Conservation (phyloP, 2,797 vertebrate genomes). For the Thalassophryne amazonica region DNA sequence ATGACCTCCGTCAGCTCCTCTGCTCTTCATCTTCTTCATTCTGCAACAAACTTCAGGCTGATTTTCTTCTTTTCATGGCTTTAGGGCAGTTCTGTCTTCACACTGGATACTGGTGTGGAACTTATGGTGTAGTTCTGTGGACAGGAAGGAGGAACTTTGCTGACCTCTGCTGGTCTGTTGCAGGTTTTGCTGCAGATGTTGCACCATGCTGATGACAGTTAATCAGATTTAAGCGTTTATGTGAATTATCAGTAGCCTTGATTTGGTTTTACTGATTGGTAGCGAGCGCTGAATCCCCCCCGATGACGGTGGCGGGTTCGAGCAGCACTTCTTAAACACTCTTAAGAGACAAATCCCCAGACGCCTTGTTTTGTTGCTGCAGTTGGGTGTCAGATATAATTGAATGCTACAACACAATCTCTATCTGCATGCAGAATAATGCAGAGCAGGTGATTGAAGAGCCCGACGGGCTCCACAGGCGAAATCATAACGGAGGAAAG, state of each 20-base stretch:
- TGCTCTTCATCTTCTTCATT: no score
- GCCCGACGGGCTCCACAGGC: background rate
- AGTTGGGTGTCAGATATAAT: no score
- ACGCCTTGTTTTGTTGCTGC: no score
- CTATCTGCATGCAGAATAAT: conserved; percentile 8
- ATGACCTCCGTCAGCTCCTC: background rate
- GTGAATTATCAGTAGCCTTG: background rate
- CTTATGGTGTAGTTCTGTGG: conserved; percentile 35
- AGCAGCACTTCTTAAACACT: no score
- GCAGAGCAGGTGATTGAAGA: no score
- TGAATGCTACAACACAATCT: no score
- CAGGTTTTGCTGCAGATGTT: conserved; percentile 40
- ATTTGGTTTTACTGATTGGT: conserved; percentile 1
- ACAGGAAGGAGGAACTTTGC: conserved; percentile 58
- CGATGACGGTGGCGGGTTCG: no score
- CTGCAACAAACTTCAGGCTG: no score
- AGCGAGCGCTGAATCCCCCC: background rate
- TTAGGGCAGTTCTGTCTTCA: no score
- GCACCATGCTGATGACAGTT: conserved; percentile 13
- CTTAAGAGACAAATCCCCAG: no score
- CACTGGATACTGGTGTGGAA: conserved; percentile 25
- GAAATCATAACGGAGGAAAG: background rate
- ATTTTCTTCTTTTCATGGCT: no score
- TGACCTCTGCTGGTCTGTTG: conserved; percentile 73
- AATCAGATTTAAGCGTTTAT: conserved; percentile 19